phyloP scores from a whole-genome alignment of 2,888 invertebrate species.

The Balanococcus diminutus region DNA sequence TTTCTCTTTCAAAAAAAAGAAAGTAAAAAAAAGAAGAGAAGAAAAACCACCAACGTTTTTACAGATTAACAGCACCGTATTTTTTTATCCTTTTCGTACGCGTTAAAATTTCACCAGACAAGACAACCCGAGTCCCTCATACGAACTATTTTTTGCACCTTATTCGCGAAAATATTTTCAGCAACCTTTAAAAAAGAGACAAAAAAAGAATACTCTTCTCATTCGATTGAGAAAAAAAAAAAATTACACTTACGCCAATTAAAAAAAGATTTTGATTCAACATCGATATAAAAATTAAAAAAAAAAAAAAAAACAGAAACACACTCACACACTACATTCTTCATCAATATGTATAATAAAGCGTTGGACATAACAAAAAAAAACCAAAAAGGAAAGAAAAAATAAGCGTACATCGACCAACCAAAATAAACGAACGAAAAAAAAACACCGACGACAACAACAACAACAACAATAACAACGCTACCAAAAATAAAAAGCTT shows the following conservation, averaged over 20 bases:
- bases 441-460: background rate
- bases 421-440: background rate
- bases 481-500: background rate
- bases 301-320: background rate
- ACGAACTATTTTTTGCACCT: background rate
- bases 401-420: background rate
- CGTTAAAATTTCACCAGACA: background rate
- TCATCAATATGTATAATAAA: background rate
- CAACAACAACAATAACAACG: too few relatives aligned
- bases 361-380: background rate
- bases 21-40: background rate
- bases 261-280: background rate
- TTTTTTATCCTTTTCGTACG: background rate
- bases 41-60: background rate
- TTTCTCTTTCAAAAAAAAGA: background rate
- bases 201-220: background rate
- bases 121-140: background rate
- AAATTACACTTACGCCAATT: background rate
- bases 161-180: background rate
- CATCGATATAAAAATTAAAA: background rate
- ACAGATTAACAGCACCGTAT: background rate
- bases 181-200: background rate
- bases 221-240: background rate
- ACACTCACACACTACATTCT: background rate
- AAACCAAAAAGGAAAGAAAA: background rate